phyloP scores from a whole-genome alignment of 1,140 invertebrate species.

The Gryon sp. region DNA sequence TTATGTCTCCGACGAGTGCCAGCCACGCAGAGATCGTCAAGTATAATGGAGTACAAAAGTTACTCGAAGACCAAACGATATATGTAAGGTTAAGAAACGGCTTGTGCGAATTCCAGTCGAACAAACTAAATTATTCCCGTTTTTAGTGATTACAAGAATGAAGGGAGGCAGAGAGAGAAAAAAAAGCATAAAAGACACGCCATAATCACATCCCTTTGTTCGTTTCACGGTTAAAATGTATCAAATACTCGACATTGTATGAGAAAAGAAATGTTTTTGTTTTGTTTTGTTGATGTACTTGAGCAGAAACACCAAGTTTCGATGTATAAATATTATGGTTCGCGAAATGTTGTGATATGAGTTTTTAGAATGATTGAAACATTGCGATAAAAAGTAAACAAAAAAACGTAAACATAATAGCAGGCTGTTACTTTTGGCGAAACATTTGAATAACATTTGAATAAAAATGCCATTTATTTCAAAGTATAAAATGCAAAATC shows the following conservation, averaged over 20 bases:
- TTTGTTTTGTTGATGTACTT: too few species aligned
- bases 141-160: slow-evolving; percentile 43
- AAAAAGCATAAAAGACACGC: slow-evolving; percentile 38
- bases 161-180: too few species aligned
- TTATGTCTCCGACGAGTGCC: slow-evolving; percentile 75
- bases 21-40: slow-evolving; percentile 70
- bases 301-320: too few species aligned
- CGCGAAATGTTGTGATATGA: too few species aligned
- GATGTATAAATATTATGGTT: too few species aligned
- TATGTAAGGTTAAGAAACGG: slow-evolving; percentile 46
- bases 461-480: too few species aligned
- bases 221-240: slow-evolving; percentile 35
- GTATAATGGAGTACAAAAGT: slow-evolving; percentile 71
- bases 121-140: slow-evolving; percentile 41
- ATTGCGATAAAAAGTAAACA: too few species aligned
- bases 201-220: slow-evolving; percentile 48
- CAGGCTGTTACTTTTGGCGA: too few species aligned
- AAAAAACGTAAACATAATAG: too few species aligned
- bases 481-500: neutral
- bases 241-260: slow-evolving; percentile 35
- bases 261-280: slow-evolving; percentile 3
- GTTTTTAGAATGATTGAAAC: too few species aligned
- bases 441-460: too few species aligned
- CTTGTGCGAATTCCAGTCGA: slow-evolving; percentile 16
- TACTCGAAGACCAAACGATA: slow-evolving; percentile 48